These are phyloP conservation scores for Apodemus agrarius DNA, from an alignment of 2,797 vertebrate species.

Conservation along the genomic window DNA sequence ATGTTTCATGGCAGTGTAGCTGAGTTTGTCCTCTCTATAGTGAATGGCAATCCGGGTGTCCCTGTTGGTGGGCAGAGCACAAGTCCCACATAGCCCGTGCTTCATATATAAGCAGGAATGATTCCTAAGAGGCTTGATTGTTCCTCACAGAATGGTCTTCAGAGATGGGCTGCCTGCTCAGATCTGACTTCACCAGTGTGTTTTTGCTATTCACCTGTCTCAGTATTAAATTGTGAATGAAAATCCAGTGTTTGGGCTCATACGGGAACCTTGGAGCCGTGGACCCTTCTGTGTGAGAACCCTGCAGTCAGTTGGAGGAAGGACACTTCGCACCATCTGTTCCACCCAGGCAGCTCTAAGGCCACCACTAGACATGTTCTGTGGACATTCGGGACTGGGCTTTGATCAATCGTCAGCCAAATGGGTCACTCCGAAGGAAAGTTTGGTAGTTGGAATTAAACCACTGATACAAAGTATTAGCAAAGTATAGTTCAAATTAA, in stretches of 20 bases:
- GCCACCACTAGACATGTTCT: conserved; percentile 60
- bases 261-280: conserved; percentile 27
- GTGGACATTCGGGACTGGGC: conserved; percentile 60
- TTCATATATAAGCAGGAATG: neutral
- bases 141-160: conserved; percentile 42
- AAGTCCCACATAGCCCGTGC: neutral
- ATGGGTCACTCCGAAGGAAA: conserved; percentile 61
- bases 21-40: conserved; percentile 35
- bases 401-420: conserved; percentile 43
- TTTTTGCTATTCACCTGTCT: conserved; percentile 59
- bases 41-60: conserved; percentile 40
- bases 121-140: conserved; percentile 47
- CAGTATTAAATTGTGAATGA: conserved; percentile 67
- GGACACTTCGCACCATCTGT: conserved; percentile 13
- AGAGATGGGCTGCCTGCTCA: conserved; percentile 43
- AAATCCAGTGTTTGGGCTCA: conserved; percentile 54
- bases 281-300: conserved; percentile 48
- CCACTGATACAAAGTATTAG: conserved; percentile 79
- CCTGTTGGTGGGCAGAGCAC: neutral
- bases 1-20: conserved; percentile 29
- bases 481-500: conserved; percentile 72
- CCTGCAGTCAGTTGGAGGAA: conserved; percentile 50
- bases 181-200: conserved; percentile 44
- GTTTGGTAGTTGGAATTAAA: conserved; percentile 64
- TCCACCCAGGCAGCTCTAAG: conserved; percentile 36